Percentiles rank a stretch among this genome's conserved stretches.
Evolutionary conservation across 2,888 invertebrate species (phyloP).

Genomic region (Elegia similella): DNA sequence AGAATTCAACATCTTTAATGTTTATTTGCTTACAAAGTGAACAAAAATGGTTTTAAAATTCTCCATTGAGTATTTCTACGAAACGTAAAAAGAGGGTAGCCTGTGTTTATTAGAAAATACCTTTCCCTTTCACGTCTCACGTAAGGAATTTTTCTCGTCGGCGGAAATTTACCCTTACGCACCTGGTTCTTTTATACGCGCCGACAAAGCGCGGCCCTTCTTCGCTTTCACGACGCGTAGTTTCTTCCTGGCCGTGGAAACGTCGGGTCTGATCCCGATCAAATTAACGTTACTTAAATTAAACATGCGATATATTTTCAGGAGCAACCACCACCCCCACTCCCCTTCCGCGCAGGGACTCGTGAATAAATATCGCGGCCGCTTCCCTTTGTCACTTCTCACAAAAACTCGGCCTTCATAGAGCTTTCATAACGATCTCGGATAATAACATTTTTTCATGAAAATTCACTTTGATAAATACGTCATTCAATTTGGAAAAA

Average conservation of each 20-base stretch:
- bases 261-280: slow-evolving; percentile 34
- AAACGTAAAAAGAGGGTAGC: slow-evolving; percentile 32
- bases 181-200: slow-evolving; percentile 47
- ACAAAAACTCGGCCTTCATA: slow-evolving; percentile 39
- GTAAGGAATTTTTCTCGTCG: slow-evolving; percentile 50
- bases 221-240: slow-evolving; percentile 37
- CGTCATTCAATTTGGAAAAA: slow-evolving; percentile 59
- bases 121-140: slow-evolving; percentile 50
- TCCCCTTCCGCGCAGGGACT: slow-evolving; percentile 9
- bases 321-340: slow-evolving; percentile 23
- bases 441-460: slow-evolving; percentile 46
- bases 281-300: slow-evolving; percentile 50
- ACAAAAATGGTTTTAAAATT: slow-evolving; percentile 27
- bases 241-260: slow-evolving; percentile 30
- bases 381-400: slow-evolving; percentile 44
- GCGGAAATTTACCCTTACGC: slow-evolving; percentile 52
- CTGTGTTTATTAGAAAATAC: slow-evolving; percentile 61
- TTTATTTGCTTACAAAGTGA: slow-evolving; percentile 18
- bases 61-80: slow-evolving; percentile 32
- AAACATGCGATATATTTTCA: slow-evolving; percentile 31
- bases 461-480: slow-evolving; percentile 59
- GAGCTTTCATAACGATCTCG: slow-evolving; percentile 42
- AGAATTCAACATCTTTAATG: too few species aligned
- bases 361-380: slow-evolving; percentile 40
- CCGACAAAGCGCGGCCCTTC: slow-evolving; percentile 43